Evolutionary conservation across 2,888 invertebrate genomes (phyloP).

Genomic region (Belgica antarctica): DNA sequence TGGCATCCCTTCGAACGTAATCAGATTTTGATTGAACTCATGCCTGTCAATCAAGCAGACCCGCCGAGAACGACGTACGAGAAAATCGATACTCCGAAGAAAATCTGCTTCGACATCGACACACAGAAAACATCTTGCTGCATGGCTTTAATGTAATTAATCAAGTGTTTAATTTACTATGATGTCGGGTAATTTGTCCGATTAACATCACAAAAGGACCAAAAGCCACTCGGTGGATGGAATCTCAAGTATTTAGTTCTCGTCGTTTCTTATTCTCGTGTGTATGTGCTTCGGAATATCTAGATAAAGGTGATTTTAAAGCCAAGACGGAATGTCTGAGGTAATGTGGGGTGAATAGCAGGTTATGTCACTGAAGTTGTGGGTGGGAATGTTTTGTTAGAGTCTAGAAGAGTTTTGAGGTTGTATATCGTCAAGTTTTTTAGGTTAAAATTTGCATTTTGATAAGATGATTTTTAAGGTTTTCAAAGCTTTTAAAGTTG

Average conservation of each 20-base stretch:
- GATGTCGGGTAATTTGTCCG: constrained; percentile 38
- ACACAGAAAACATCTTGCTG: background rate
- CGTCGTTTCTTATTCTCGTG: background rate
- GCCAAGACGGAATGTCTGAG: background rate
- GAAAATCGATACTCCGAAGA: background rate
- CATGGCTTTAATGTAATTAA: constrained; percentile 38
- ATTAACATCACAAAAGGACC: constrained; percentile 20
- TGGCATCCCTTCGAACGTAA: background rate
- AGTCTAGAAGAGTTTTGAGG: too few species aligned
- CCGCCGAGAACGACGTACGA: background rate
- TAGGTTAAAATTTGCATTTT: too few species aligned
- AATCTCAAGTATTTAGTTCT: background rate
- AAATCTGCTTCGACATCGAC: background rate
- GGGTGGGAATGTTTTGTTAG: too few species aligned
- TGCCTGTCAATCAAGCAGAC: constrained; percentile 7
- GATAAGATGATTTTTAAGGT: too few species aligned
- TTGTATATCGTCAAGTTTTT: too few species aligned
- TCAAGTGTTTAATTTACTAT: constrained; percentile 35
- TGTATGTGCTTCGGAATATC: background rate
- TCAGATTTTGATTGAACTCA: constrained; percentile 5
- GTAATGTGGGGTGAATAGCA: background rate
- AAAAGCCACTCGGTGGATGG: background rate
- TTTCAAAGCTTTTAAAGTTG: too few species aligned
- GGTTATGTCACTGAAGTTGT: too few species aligned
- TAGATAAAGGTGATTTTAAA: background rate